A percentile compares a stretch with the other conserved stretches of the same genome.
phyloP scores from a whole-genome alignment of 2,888 invertebrate genomes.

The Cryptophagus acutangulus region DNA sequence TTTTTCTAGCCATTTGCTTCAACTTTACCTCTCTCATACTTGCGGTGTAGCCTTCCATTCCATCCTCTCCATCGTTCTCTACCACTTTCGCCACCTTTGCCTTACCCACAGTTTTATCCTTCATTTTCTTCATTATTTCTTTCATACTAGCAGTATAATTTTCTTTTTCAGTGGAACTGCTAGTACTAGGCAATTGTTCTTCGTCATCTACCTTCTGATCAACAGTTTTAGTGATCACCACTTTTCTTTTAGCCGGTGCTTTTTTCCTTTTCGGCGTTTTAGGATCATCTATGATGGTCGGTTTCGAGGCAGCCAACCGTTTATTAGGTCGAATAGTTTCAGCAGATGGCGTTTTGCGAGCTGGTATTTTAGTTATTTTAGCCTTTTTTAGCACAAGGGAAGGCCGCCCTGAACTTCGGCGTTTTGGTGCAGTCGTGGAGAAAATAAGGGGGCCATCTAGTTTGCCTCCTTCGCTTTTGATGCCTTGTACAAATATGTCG shows the following conservation, averaged over 20 bases:
- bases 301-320: conserved; percentile 1
- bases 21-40: conserved; percentile 27
- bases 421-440: conserved; percentile 30
- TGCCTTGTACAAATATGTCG: conserved; percentile 59
- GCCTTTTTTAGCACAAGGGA: conserved; percentile 9
- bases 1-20: conserved; percentile 20
- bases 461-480: conserved; percentile 58
- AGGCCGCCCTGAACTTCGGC: conserved; percentile 9
- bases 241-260: conserved; percentile 8
- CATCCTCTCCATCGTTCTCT: conserved; percentile 7
- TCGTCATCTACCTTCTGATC: conserved; percentile 10
- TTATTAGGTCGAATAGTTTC: not conserved
- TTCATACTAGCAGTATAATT: conserved; percentile 1
- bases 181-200: too few species aligned
- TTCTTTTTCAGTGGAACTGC: conserved; percentile 4
- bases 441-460: conserved; percentile 59
- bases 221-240: conserved; percentile 6
- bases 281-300: conserved; percentile 4
- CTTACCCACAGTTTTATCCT: conserved; percentile 5
- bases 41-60: conserved; percentile 25
- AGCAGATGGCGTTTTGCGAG: not conserved
- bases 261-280: conserved; percentile 6
- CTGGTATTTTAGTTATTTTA: conserved; percentile 16
- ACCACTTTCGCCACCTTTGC: not conserved
- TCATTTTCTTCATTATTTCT: conserved; percentile 10